Base-by-base conservation (phyloP, 2,797 vertebrate genomes). In the Cuniculus paca region DNA sequence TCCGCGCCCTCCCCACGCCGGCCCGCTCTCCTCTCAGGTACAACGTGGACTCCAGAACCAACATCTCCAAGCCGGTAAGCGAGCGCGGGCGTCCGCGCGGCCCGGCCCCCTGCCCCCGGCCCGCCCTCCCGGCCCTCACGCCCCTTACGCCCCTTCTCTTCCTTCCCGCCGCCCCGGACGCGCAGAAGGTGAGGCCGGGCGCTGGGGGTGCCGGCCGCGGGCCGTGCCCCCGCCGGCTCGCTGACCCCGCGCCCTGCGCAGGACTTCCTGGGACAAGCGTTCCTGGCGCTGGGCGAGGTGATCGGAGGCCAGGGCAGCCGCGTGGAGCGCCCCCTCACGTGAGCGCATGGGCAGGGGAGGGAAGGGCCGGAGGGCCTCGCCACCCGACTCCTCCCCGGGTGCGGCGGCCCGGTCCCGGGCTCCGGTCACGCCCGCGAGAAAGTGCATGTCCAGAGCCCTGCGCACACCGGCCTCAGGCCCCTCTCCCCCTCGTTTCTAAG, bases 201-300 rank as follows among this genome's bases (percentile, higher is more conserved):
- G 2, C 12, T 36, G 36, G 20, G 0, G 48, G 82, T 13, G 72
- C 65, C 4, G 26, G 14, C 39, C 5, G 22, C 14, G 4, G 34
- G 36, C 34, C 34, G 17, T 68, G 16, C 63, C 10, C 34, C 63
- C 34, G 16, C 34, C 63, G 92, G 22, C 50, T 85, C 2, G 0
- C 84, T 96, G 84, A 95, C 48, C 83, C 72, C 4, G 0, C 75
- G 24, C 94, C 48, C 28, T n/a, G 34, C 68, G 34, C 96, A 99
- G 99, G 99, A 99, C 97, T 99, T 99, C 98, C 98, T 99, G 96
- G 99, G 99, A 89, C 99, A 99, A 98, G 99, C 99, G 0, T 99
- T 99, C 63, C 99, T 99, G 97, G 99, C 99, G 0, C 99, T 99
- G 45, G 99, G 99, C 91, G 99, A 99, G 98, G 99, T 99, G 97